Conservation (phyloP, 1,140 invertebrate species). For the Holcopasites calliopsidis region DNA sequence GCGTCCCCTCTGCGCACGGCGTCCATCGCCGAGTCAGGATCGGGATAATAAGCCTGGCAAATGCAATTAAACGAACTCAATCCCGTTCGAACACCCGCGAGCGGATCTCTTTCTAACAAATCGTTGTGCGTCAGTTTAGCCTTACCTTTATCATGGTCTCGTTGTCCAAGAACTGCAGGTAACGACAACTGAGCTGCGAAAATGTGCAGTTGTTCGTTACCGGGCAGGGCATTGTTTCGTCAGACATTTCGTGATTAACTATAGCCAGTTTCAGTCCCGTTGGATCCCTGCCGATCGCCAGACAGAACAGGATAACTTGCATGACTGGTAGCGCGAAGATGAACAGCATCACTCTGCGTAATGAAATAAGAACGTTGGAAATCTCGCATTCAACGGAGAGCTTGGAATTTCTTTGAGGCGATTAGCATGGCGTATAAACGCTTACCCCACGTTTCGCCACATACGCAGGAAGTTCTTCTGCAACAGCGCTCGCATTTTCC, state of each 20-base stretch:
- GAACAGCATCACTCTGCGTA: constrained; percentile 94
- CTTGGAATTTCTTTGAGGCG: no score
- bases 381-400: no score
- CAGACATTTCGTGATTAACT: constrained; percentile 90
- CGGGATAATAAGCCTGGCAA: constrained; percentile 84
- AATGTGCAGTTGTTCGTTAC: constrained; percentile 84
- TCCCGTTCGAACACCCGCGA: no score
- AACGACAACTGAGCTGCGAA: constrained; percentile 87
- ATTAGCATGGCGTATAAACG: not conserved
- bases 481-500: constrained; percentile 89
- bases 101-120: no score
- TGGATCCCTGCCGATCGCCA: constrained; percentile 95
- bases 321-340: constrained; percentile 95
- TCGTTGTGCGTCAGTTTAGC: not conserved
- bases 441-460: constrained; percentile 93
- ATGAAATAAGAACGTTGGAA: constrained; percentile 11
- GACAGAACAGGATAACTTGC: constrained; percentile 97
- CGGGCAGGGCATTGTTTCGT: constrained; percentile 79
- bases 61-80: no score
- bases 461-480: constrained; percentile 96
- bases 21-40: constrained; percentile 84
- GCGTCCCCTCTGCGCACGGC: constrained; percentile 87
- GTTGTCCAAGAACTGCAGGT: constrained; percentile 84
- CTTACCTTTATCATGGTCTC: constrained; percentile 82
- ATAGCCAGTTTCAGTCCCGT: constrained; percentile 91